Conservation (phyloP, 2,888 invertebrate genomes). For the Strigamia maritima region DNA sequence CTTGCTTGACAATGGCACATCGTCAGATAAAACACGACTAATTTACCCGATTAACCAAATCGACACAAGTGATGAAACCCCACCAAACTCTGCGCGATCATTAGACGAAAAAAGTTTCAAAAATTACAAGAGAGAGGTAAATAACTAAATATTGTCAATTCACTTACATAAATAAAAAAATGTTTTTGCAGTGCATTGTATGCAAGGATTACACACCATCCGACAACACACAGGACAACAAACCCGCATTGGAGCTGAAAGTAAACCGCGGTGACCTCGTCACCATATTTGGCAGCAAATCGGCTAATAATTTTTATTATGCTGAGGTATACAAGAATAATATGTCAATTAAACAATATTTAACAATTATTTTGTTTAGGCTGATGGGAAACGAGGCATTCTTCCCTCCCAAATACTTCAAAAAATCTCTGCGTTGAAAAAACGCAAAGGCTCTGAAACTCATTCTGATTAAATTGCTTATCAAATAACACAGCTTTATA, state of each 20-base stretch:
- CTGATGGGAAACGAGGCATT: constrained; percentile 28
- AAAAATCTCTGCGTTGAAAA: neutral
- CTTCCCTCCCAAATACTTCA: neutral
- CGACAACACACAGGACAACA: neutral
- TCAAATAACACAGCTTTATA: neutral
- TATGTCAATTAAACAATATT: neutral
- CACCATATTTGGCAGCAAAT: constrained; percentile 20
- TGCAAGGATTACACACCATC: constrained; percentile 8
- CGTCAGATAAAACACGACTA: neutral
- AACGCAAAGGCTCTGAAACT: neutral
- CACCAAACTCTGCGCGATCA: neutral
- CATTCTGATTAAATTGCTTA: neutral
- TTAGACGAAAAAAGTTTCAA: constrained; percentile 18
- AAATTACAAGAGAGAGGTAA: constrained; percentile 17
- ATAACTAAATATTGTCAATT: neutral
- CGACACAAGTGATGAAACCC: neutral
- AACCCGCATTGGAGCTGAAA: constrained; percentile 22
- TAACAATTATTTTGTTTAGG: neutral
- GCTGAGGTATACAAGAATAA: constrained; percentile 11
- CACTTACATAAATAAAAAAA: neutral
- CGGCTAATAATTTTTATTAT: constrained; percentile 31
- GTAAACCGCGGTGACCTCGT: constrained; percentile 15
- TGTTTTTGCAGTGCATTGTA: constrained; percentile 21
- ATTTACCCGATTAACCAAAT: neutral
- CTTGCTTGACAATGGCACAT: neutral